Base-by-base conservation (phyloP, 2,113 vertebrate species). In the Aphyosemion australe region DNA sequence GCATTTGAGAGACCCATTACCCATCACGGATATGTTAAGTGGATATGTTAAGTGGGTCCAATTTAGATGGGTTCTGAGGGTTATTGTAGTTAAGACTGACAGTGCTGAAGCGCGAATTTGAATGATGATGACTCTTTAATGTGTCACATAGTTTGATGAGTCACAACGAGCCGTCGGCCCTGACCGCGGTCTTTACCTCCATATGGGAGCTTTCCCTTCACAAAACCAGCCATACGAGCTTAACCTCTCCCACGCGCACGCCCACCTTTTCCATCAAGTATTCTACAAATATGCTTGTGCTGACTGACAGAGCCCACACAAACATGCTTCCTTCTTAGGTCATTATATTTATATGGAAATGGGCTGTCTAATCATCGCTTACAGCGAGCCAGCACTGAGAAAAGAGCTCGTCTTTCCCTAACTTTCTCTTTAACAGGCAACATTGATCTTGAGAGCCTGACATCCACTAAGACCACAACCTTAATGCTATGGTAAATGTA, bases 311-410 rank as follows among this genome's bases (percentile, higher is more conserved):
- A 75, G 56, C 54, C 63, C 65, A 69, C 70, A 77, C 49, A 75
- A 76, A 69, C 34, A 52, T 16, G n/a, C 62, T 66, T 48, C 32
- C 55, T 48, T 70, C 41, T 51, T 26, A 51, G 70, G 43, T 43
- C 26, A 57, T 66, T 72, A 75, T 55, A 71, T 74, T 74, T 48
- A 80, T 74, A 89, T 86, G 75, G 66, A 89, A 87, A 89, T 82
- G 32, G 53, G 48, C 39, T 75, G 74, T 76, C 58, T 81, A 88
- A 86, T 88, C 84, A 76, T 84, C 65, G 82, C 68, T 58, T 84
- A 72, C 49, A 75, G 59, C 39, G 71, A 47, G 60, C 59, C 65
- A 72, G 56, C 39, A 63, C 65, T 61, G 60, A 42, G 37, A 70
- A 76, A 75, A 74, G 37, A 78, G 37, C 56, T 65, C 0, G 47